Evolutionary conservation across 2,888 invertebrate genomes (phyloP), one percentile per base, ranked within the genome.

Genomic region (Acleris holmiana): DNA sequence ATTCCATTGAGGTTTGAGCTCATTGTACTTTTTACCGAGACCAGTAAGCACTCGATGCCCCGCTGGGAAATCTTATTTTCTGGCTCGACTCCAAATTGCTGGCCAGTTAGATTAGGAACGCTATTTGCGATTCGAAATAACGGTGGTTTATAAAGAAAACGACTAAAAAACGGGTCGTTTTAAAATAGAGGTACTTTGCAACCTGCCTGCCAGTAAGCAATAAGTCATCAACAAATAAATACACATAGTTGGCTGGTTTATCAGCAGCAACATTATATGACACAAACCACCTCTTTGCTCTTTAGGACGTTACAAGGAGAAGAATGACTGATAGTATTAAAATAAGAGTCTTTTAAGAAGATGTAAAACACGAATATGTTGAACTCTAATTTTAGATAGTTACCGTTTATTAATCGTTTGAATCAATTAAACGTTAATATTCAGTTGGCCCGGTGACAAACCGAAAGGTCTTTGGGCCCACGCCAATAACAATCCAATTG

Each of bases 401-500:
- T 54, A 51, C 63, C 58, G 60, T 68, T 69, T 62, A 70, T 73
- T 69, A 68, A 71, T 71, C 62, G 66, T 64, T 62, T 64, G 59
- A 68, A 73, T 73, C 68, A 71, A 72, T 70, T 68, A 68, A 70
- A 70, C 58, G 66, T 59, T 70, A 66, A 68, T 68, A 69, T 65
- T 59, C 66, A 67, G 64, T 70, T 54, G 66, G 69, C 46, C 17
- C 60, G 35, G 57, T 61, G 66, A 46, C 65, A 67, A 61, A 59
- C 53, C n/a, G 56, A 61, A 64, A 65, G 69, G 69, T 67, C 64
- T 75, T 76, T 80, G 78, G 76, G 80, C 82, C 82, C 76, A 84
- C 84, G 84, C 83, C 82, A 85, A 75, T 66, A 75, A 67, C 74
- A 74, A 4, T 44, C n/a, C 25, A 19, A 48, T n/a, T 18, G 35